Conservation (phyloP, 1,140 invertebrate genomes). For the Hestina assimilis region DNA sequence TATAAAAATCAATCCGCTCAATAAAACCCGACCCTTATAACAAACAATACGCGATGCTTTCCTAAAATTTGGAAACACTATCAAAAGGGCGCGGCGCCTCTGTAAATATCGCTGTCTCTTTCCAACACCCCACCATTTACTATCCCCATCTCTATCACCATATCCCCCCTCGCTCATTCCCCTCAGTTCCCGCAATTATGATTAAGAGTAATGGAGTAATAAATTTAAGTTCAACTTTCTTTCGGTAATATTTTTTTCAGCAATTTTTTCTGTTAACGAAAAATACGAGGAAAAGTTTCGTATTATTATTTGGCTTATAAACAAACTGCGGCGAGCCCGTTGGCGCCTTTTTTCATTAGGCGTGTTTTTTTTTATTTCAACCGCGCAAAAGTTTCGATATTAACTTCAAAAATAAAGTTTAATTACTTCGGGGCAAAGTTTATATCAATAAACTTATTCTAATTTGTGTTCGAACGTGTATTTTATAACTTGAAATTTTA, state of each 20-base stretch:
- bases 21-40: constrained; percentile 53
- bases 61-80: constrained; percentile 78
- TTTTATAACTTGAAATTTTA: not conserved
- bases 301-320: constrained; percentile 51
- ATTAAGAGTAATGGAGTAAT: constrained; percentile 60
- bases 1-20: constrained; percentile 23
- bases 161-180: constrained; percentile 19
- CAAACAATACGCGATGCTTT: constrained; percentile 70
- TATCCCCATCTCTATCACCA: constrained; percentile 35
- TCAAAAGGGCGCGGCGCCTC: constrained; percentile 59
- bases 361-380: constrained; percentile 35
- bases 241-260: constrained; percentile 41
- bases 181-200: constrained; percentile 50
- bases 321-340: constrained; percentile 34
- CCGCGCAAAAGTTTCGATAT: constrained; percentile 47
- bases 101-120: constrained; percentile 50
- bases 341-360: constrained; percentile 45
- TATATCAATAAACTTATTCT: constrained; percentile 15
- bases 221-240: constrained; percentile 56
- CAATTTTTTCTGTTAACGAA: constrained; percentile 29
- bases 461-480: constrained; percentile 1
- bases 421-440: constrained; percentile 48
- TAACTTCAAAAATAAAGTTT: constrained; percentile 61
- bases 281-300: constrained; percentile 51
- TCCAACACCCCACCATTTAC: constrained; percentile 14